Evolutionary conservation across 2,797 vertebrate species (phyloP).

Genomic region (Rhinella marina): DNA sequence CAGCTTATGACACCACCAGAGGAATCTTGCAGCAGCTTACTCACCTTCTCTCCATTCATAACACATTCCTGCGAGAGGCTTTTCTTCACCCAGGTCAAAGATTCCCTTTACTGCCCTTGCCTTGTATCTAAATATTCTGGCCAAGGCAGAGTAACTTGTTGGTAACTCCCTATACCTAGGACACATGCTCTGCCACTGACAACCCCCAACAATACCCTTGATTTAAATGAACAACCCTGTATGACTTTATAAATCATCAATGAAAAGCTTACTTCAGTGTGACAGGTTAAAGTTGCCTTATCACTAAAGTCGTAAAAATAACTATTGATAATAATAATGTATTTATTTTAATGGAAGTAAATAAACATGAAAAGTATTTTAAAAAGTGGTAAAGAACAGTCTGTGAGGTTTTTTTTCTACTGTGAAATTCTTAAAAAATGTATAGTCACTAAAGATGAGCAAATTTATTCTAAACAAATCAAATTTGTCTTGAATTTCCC

Average conservation of each 20-base stretch:
- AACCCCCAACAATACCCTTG: not conserved
- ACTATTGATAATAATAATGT: not conserved
- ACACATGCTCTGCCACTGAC: too few relatives aligned
- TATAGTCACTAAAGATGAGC: too few relatives aligned
- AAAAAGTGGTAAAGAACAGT: not conserved
- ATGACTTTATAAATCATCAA: not conserved
- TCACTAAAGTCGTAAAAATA: not conserved
- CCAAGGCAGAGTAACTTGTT: not conserved
- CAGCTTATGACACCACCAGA: too few relatives aligned
- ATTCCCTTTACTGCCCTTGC: not conserved
- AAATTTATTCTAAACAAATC: too few relatives aligned
- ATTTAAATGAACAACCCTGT: not conserved
- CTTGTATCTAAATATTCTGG: not conserved
- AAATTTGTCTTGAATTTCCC: too few relatives aligned
- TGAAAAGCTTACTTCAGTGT: not conserved
- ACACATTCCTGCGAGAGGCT: not conserved
- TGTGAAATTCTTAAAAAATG: not conserved
- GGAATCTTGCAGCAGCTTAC: too few relatives aligned
- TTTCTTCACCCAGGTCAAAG: not conserved
- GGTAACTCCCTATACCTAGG: not conserved
- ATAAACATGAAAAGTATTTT: not conserved
- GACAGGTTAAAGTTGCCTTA: not conserved
- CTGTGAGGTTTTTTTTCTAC: not conserved
- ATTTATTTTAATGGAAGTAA: not conserved
- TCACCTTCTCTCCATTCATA: too few relatives aligned